Evolutionary conservation across 2,113 vertebrate genomes (phyloP), one percentile per base, ranked within the genome.

Genomic region (Nyctibius bracteatus): DNA sequence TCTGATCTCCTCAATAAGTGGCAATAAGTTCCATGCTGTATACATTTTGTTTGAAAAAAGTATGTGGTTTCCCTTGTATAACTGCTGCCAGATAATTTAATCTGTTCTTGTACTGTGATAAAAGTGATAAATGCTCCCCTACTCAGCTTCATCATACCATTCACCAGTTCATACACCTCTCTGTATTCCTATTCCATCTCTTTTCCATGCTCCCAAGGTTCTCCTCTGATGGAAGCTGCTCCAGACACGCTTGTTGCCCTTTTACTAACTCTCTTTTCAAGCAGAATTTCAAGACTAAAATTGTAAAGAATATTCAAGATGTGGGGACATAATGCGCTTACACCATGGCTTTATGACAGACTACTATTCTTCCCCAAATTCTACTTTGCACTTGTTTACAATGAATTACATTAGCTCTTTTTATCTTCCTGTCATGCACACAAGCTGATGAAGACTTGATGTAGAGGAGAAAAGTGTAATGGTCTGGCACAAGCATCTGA

Each of bases 341-440:
- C 11, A 37, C 30, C 0, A 0, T 10, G 18, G 31, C 27, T 5
- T 47, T 83, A 62, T 2, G 46, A 39, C 8, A 54, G n/a, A n/a
- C 8, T 24, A 72, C 19, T 59, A 12, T 41, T 67, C 37, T 58
- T 80, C n/a, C 19, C 22, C 8, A 44, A 33, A 71, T 71, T 89
- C 67, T 79, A 67, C 24, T 91, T 51, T 54, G 33, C 7, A 62
- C 10, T 89, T 46, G 35, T 90, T 86, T 81, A 54, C 37, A 63
- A 21, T 58, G 11, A 71, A 82, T 61, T 31, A 47, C 13, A 80
- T 20, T 3, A 43, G 47, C 17, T 51, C 15, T 61, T 90, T 67
- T 68, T 57, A 70, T 66, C 24, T 66, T 61, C 30, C n/a, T 6
- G 2, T 37, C 68, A 61, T 2, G 25, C 14, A 57, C 4, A 73